phyloP scores from a whole-genome alignment of 2,888 invertebrate genomes.

The Deroplatys truncata region DNA sequence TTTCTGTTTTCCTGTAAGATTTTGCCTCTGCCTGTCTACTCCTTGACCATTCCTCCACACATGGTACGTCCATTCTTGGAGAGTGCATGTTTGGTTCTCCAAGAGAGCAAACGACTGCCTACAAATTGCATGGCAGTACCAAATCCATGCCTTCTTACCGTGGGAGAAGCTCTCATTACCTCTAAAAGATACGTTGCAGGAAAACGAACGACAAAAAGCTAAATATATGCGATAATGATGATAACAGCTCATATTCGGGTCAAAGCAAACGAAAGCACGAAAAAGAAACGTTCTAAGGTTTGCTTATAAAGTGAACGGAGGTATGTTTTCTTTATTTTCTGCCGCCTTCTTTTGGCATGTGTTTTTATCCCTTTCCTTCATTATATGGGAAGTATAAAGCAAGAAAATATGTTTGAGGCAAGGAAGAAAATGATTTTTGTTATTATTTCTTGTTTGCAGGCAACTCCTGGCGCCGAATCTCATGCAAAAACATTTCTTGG shows the following conservation, averaged over 20 bases:
- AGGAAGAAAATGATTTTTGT: not conserved
- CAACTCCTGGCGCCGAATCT: slow-evolving; percentile 91
- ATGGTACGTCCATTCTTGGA: too few relatives aligned
- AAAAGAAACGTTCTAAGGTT: not conserved
- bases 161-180: not conserved
- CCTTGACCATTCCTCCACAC: too few relatives aligned
- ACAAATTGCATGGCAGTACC: too few relatives aligned
- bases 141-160: not conserved
- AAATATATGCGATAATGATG: not conserved
- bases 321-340: not conserved
- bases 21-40: too few relatives aligned
- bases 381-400: not conserved
- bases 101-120: too few relatives aligned
- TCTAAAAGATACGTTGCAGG: not conserved
- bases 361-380: not conserved
- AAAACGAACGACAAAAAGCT: not conserved
- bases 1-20: too few relatives aligned
- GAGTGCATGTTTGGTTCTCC: too few relatives aligned
- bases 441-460: slow-evolving; percentile 55
- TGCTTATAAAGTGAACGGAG: not conserved
- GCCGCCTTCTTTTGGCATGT: not conserved
- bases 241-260: not conserved
- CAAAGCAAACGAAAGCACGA: not conserved
- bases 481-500: slow-evolving; percentile 84
- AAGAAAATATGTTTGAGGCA: not conserved